Evolutionary conservation across 2,888 invertebrate genomes (phyloP), one percentile per base, ranked within the genome.

Genomic region (Ryuthela nishihirai): DNA sequence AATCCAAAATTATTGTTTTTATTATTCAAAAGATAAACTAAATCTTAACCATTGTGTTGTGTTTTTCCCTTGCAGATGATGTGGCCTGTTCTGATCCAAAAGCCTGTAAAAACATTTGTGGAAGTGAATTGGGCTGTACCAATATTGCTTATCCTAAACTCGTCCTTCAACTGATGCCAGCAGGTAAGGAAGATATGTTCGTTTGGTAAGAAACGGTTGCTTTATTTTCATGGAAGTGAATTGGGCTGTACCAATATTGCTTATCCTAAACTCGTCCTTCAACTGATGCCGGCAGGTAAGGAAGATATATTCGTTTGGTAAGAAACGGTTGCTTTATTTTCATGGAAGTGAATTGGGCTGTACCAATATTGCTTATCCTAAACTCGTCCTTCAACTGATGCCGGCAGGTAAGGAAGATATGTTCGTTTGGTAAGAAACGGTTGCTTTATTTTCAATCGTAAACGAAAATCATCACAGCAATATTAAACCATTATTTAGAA

Each of bases 91-190:
- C 73, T 7, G 70, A 72, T 50, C 76, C 77, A 0, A 72, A 69
- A 4, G 62, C 60, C 29, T 79, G 79, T 63, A 63, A 70, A 38
- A 44, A 64, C 20, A 67, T 74, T 3, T 79, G 79, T 61, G 72
- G 71, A 10, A 75, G 72, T 49, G 62, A 67, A 18, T 65, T 69
- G 10, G 77, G 78, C 4, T 79, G 79, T 65, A 73, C 75, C 3
- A 77, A 79, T 65, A 73, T 77, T 39, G 79, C 79, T 17, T 79
- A 77, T 66, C 76, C 77, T 1, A 71, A 71, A 43, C 69, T 79
- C 39, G 78, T 79, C 20, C 63, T 77, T 20, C 68, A 73, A 23
- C 67, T 77, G 21, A 73, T 79, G 73, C 78, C 78, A 0, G 65
- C 67, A 3, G 78, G 77, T 71, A 29, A 56, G 36, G n/a, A n/a